Evolutionary conservation across 2,888 invertebrate genomes (phyloP).

Genomic region (Oscheius onirici): DNA sequence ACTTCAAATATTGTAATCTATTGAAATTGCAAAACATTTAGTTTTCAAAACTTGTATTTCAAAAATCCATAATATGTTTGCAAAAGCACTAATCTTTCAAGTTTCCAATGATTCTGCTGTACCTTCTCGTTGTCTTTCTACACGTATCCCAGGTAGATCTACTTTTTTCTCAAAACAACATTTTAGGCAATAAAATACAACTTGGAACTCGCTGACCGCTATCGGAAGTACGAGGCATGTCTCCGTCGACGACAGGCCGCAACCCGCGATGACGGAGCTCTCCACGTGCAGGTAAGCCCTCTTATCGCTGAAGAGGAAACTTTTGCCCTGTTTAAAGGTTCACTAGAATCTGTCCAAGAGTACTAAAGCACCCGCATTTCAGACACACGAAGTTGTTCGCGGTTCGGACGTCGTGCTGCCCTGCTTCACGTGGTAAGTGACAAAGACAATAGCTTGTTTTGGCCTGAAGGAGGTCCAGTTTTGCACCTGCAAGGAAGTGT

Average conservation of each 20-base stretch:
- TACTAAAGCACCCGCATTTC: slow-evolving; percentile 7
- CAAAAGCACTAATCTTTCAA: not conserved
- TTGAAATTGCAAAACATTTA: too few species aligned
- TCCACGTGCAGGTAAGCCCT: slow-evolving; percentile 21
- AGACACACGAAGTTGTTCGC: slow-evolving; percentile 39
- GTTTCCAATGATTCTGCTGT: not conserved
- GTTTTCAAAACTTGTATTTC: too few species aligned
- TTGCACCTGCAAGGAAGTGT: too few species aligned
- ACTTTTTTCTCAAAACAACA: not conserved
- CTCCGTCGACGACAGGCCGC: slow-evolving; percentile 17
- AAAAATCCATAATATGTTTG: too few species aligned
- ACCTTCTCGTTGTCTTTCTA: slow-evolving; percentile 6
- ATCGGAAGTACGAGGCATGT: slow-evolving; percentile 22
- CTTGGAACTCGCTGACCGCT: slow-evolving; percentile 11
- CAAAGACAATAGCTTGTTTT: not conserved
- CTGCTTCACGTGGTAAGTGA: slow-evolving; percentile 43
- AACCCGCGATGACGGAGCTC: slow-evolving; percentile 13
- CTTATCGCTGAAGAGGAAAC: not conserved
- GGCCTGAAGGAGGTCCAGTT: too few species aligned
- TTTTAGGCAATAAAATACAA: slow-evolving; percentile 7
- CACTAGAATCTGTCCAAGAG: not conserved
- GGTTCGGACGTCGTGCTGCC: slow-evolving; percentile 46
- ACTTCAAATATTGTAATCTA: too few species aligned
- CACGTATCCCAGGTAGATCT: not conserved
- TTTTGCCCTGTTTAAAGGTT: not conserved